Base-by-base conservation (phyloP, 2,113 vertebrate genomes). In the Blennius ocellaris region DNA sequence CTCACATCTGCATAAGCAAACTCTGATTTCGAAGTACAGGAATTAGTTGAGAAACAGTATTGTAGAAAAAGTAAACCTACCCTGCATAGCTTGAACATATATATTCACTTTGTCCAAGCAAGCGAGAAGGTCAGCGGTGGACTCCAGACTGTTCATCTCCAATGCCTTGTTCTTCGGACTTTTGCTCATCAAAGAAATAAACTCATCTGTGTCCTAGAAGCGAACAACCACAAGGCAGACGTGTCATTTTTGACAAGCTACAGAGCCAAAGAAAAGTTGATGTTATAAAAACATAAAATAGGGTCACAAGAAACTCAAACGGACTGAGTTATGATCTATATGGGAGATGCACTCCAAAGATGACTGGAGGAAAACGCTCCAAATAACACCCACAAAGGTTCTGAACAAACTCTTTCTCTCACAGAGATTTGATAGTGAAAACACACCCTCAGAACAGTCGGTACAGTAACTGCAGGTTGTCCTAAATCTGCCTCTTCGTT, bases 51-150 rank as follows among this genome's bases (percentile, higher is more conserved):
- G 21, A 30, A 2, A 30, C 21, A 30, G 21, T 30, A 30, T 30
- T 30, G 2, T 30, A 30, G 21, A 30, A 30, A 30, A 30, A 30
- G 4, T 2, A 30, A 30, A 50, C 51, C 1, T 47, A 94, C 93
- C 94, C 91, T 92, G 92, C 80, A 94, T 92, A 2, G 83, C 55
- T 16, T 90, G 87, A 16, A 94, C 73, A 8, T 94, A 63, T 8
- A 73, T 81, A 50, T 94, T 86, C 16, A 95, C 47, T 57, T 61
- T 79, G 11, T 91, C 85, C 72, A 95, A 57, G n/a, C 92, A 90
- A 6, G 65, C 57, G 15, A 48, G 58, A 21, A 95, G 81, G 64
- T 95, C 93, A 63, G 63, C 1, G 8, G 70, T 60, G 0, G 87
- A 74, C 81, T 93, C 90, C 14, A 93, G 61, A 21, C 52, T 80